Evolutionary conservation across 2,888 invertebrate genomes (phyloP), one percentile per base, ranked within the genome.

Genomic region (Metallyticus violacea): DNA sequence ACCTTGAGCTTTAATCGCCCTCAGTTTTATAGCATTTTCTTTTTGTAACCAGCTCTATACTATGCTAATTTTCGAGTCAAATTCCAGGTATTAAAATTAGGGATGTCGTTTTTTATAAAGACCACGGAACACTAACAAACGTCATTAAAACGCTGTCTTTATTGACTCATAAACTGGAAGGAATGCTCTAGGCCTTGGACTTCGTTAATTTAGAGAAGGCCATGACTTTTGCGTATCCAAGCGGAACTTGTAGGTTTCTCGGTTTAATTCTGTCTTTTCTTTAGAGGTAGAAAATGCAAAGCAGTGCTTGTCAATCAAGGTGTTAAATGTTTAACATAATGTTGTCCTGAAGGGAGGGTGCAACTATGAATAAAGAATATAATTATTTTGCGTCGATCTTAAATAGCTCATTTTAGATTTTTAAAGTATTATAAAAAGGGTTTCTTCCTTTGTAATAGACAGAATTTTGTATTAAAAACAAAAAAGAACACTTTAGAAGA

Each of bases 201-300:
- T 83, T 77, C 77, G 83, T 83, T 83, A 83, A 83, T 83, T 83
- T 83, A 62, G 77, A 77, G 76, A 27, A 83, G 29, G 83, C 83
- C 83, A 77, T 83, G 77, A 77, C 77, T 77, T 83, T 76, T 62
- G 77, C 26, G 83, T 28, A 83, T 76, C 83, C 27, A 77, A 77
- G 83, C 83, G 83, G 83, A 83, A 83, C 83, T 83, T 28, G n/a
- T 22, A 4, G n/a, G n/a, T n/a, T n/a, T n/a, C n/a, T n/a, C n/a
- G 15, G 3, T 62, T 62, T 62, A 62, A 62, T 62, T 62, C 9
- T 62, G 40, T 62, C 15, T 15, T 62, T 62, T 22, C 40, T 62
- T 62, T 15, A 22, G 40, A 15, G 40, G 40, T n/a, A n/a, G n/a
- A n/a, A n/a, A n/a, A n/a, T n/a, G n/a, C n/a, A n/a, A n/a, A n/a